Evolutionary conservation across 1,140 invertebrate genomes (phyloP).

Genomic region (Dryas iulia): DNA sequence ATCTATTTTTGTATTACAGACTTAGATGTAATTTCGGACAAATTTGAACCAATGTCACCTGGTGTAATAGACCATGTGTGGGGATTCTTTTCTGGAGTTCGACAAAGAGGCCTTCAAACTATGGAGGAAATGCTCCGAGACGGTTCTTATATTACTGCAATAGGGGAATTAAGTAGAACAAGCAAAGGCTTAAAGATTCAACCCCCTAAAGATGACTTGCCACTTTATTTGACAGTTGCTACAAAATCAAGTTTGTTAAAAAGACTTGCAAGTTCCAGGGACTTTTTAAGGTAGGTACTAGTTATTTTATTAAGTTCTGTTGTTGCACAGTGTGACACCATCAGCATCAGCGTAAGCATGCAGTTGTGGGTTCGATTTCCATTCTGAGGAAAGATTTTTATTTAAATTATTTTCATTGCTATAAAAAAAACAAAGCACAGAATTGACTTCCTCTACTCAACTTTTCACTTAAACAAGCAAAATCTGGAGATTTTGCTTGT

Average conservation of each 20-base stretch:
- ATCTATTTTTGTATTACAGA: conserved; percentile 64
- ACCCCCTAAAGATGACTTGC: conserved; percentile 84
- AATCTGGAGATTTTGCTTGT: too few relatives aligned
- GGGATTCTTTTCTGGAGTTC: conserved; percentile 88
- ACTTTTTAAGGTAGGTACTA: conserved; percentile 81
- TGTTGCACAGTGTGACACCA: too few relatives aligned
- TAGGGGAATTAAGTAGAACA: conserved; percentile 85
- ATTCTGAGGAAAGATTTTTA: too few relatives aligned
- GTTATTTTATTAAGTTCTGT: too few relatives aligned
- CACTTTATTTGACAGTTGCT: conserved; percentile 87
- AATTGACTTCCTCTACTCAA: too few relatives aligned
- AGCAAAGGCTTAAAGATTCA: conserved; percentile 83
- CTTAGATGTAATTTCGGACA: conserved; percentile 88
- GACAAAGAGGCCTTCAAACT: conserved; percentile 88
- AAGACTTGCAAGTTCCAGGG: conserved; percentile 85
- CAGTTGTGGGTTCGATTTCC: too few relatives aligned
- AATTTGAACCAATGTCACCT: conserved; percentile 86
- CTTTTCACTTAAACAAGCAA: too few relatives aligned
- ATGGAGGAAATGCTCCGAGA: conserved; percentile 90
- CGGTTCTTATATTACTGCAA: conserved; percentile 87
- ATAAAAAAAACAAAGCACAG: too few relatives aligned
- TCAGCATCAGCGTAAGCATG: too few relatives aligned
- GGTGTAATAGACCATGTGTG: conserved; percentile 89
- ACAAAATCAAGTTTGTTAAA: conserved; percentile 84
- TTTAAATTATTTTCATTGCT: too few relatives aligned